Percentiles rank a stretch among this genome's conserved stretches.
phyloP scores from a whole-genome alignment of 53 echinoderm and acorn worm genomes.

The Temnopleurus reevesii region DNA sequence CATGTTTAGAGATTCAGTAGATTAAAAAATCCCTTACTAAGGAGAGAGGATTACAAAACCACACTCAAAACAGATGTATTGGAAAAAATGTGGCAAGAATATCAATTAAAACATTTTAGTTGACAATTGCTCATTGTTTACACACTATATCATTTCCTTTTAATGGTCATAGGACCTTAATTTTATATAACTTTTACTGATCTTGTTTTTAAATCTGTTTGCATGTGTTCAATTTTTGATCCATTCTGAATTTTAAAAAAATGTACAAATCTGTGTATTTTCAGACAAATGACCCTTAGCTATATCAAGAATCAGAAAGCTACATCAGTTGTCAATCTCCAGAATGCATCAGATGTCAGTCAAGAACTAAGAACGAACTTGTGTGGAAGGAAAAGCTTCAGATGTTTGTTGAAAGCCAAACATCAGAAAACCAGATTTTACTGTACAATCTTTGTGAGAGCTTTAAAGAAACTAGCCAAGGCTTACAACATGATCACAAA shows the following conservation, averaged over 20 bases:
- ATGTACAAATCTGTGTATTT: background rate
- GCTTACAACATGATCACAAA: background rate
- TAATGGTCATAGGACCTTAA: too few species aligned
- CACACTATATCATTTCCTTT: too few species aligned
- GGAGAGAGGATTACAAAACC: too few species aligned
- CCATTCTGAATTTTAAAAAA: background rate
- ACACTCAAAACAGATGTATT: too few species aligned
- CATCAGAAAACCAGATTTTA: background rate
- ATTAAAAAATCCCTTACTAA: too few species aligned
- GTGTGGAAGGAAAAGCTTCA: background rate
- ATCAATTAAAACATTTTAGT: too few species aligned
- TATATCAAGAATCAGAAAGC: background rate
- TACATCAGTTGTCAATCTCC: constrained; percentile 1
- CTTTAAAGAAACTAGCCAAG: background rate
- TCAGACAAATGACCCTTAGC: background rate
- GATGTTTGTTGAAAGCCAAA: background rate
- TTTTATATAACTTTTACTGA: too few species aligned
- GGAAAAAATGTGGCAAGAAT: too few species aligned
- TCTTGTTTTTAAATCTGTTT: too few species aligned
- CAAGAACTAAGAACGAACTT: background rate
- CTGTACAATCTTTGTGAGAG: constrained; percentile 5
- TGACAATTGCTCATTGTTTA: too few species aligned
- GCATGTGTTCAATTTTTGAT: background rate
- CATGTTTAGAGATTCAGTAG: too few species aligned
- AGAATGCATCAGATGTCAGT: constrained; percentile 58